A percentile compares a stretch with the other conserved stretches of the same genome.
phyloP scores from a whole-genome alignment of 2,113 vertebrate genomes.

The Heterotilapia buettikoferi region DNA sequence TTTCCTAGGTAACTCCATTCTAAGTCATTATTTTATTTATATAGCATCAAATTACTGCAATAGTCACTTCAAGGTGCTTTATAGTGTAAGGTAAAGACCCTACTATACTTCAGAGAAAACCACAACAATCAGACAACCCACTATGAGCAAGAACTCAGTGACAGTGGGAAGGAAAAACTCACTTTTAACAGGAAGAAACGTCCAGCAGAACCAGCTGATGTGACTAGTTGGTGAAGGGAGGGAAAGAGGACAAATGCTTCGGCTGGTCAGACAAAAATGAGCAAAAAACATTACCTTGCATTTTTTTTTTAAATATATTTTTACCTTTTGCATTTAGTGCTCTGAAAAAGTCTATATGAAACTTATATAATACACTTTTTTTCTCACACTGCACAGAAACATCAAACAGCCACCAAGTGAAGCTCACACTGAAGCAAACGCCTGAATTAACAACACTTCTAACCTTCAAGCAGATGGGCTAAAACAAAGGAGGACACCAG shows the following conservation, averaged over 20 bases:
- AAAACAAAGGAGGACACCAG: neutral
- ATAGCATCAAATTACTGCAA: neutral
- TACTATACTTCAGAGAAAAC: neutral
- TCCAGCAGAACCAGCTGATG: neutral
- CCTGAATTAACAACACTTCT: neutral
- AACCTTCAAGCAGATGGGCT: neutral
- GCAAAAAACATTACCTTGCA: accelerated
- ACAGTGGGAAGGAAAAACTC: neutral
- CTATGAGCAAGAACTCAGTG: neutral
- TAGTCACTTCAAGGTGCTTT: neutral
- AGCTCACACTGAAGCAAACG: neutral
- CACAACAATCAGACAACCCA: neutral
- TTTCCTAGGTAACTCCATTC: neutral
- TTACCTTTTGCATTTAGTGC: neutral
- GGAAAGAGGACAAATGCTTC: neutral
- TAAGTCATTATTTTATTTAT: neutral
- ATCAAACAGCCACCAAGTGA: neutral
- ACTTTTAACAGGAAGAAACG: neutral
- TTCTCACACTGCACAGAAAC: neutral
- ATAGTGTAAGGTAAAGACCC: neutral
- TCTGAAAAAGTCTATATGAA: neutral
- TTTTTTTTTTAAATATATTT: accelerated
- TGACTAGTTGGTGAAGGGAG: neutral
- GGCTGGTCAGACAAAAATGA: neutral
- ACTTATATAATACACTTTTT: accelerated